Evolutionary conservation across 2,888 invertebrate species (phyloP).

Genomic region (Penaeus monodon): DNA sequence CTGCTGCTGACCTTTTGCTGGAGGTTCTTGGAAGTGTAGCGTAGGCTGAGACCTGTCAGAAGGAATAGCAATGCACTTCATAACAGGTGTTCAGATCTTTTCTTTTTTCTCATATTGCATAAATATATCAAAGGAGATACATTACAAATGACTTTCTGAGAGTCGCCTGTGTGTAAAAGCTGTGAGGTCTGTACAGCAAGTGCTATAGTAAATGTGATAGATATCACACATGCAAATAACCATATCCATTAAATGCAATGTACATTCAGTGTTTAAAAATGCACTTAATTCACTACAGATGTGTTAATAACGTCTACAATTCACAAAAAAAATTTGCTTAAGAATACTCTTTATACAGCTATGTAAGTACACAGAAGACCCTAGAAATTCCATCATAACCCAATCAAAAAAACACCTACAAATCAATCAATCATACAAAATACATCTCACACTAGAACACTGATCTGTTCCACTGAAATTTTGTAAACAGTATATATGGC

Average conservation of each 20-base stretch:
- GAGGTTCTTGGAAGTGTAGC: conserved; percentile 63
- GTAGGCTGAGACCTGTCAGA: conserved; percentile 63
- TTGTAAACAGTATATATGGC: neutral
- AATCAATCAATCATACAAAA: neutral
- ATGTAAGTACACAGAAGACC: too few species aligned
- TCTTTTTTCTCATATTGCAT: neutral
- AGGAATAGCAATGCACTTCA: neutral
- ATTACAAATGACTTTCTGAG: neutral
- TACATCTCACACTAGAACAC: neutral
- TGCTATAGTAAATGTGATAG: too few species aligned
- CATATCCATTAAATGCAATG: neutral
- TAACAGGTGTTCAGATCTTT: neutral
- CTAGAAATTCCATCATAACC: neutral
- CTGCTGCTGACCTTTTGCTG: conserved; percentile 54
- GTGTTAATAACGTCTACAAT: neutral
- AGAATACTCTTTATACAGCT: too few species aligned
- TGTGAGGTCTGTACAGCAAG: neutral
- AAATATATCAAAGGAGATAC: neutral
- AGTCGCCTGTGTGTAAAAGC: neutral
- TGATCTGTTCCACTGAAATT: neutral
- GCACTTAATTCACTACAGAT: neutral
- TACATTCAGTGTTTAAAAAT: neutral
- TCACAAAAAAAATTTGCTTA: neutral
- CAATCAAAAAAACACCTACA: neutral
- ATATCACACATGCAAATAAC: too few species aligned